Base-by-base conservation (phyloP, 2,113 vertebrate genomes). In the Gila orcuttii region DNA sequence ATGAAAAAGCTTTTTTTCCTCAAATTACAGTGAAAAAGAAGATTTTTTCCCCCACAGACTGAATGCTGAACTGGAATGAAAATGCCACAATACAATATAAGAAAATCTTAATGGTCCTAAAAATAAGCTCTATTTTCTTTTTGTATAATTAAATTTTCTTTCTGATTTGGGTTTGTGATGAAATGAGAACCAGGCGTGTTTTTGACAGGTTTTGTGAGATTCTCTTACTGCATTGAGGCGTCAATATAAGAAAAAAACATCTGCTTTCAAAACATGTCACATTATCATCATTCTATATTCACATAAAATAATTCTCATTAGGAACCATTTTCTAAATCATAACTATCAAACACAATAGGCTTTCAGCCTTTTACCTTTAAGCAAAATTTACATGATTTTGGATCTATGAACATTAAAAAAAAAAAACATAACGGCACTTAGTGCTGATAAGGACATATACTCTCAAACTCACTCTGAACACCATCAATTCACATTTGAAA, bases 401-500 rank as follows among this genome's bases (percentile, higher is more conserved):
- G 21, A 52, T 19, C 3, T 21, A 21, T n/a, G 9, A 1, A 55
- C 21, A n/a, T 13, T n/a, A n/a, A n/a, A 21, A 73, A 21, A 73
- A 4, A 59, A 4, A 59, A 39, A 60, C 12, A 60, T 2, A 28
- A 36, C 11, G 78, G 59, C 57, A 80, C 78, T 45, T 80, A 80
- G 78, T 80, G 78, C 78, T 60, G 13, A 28, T 64, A 64, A 39
- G 5, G 57, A 64, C 55, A 79, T 39, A 15, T 21, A 52, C 73
- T 76, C 36, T 15, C 13, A 17, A 79, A 62, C 8, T 39, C 36
- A 17, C n/a, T 42, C 39, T 12, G 59, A 28, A 59, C 78, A 80
- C 13, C 36, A 47, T 25, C 64, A 80, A 80, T 45, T 45, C 36
- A 80, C 57, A 62, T 79, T n/a, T n/a, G 25, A 62, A 60, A 60